Conservation (phyloP, 2,888 invertebrate species). For the Drosophila maculinotata region DNA sequence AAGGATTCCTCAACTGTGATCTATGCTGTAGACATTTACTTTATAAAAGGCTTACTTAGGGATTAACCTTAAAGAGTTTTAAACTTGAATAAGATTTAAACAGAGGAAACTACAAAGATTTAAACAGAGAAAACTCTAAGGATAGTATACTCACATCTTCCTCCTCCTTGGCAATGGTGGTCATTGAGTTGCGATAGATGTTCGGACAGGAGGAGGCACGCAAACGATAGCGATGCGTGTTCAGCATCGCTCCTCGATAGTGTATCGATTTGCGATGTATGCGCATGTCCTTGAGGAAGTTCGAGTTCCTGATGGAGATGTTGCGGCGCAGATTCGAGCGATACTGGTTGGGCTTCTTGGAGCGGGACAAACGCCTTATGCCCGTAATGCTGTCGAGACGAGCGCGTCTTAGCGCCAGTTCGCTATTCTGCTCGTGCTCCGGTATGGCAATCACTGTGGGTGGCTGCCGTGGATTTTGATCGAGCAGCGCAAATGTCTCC, state of each 20-base stretch:
- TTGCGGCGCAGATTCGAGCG: conserved; percentile 83
- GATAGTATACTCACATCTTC: conserved; percentile 88
- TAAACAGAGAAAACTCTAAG: no score
- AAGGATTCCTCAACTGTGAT: background rate
- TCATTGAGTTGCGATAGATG: conserved; percentile 95
- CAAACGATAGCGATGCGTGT: conserved; percentile 92
- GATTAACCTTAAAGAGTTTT: no score
- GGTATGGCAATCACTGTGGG: conserved; percentile 78
- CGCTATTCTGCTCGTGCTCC: conserved; percentile 66
- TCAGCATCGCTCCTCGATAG: conserved; percentile 94
- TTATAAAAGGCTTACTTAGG: no score
- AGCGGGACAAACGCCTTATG: conserved; percentile 78
- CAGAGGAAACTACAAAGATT: no score
- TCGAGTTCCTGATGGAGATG: conserved; percentile 85
- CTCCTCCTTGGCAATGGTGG: conserved; percentile 91
- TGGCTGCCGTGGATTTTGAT: conserved; percentile 49
- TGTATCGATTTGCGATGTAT: conserved; percentile 93
- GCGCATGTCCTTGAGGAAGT: conserved; percentile 89
- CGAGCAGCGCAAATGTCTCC: conserved; percentile 74
- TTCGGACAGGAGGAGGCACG: conserved; percentile 96
- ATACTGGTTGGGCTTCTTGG: conserved; percentile 78
- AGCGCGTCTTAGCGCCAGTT: conserved; percentile 56
- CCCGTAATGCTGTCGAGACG: conserved; percentile 78
- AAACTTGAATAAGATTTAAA: no score
- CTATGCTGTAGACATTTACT: background rate